Percentiles rank a stretch among this genome's conserved stretches.
Evolutionary conservation across 1,140 invertebrate genomes (phyloP).

Genomic region (Drosophila sproati): DNA sequence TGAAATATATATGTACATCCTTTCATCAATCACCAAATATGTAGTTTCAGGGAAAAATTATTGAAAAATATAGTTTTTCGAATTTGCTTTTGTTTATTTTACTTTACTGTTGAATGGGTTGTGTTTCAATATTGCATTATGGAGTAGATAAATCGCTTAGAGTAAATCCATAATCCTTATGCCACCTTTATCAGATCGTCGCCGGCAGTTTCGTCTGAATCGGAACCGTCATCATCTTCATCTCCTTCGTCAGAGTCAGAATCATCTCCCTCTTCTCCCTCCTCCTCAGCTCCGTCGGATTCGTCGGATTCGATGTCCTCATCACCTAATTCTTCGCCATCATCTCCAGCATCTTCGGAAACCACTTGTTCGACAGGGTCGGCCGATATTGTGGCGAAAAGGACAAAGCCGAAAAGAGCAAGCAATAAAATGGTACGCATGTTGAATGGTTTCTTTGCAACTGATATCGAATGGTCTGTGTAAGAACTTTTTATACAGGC

Average conservation of each 20-base stretch:
- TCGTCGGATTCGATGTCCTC: not conserved
- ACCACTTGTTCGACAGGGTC: not conserved
- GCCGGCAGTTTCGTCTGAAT: not conserved
- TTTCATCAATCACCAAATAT: not conserved
- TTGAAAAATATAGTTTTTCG: not conserved
- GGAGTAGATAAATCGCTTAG: not conserved
- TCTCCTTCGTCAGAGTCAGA: not conserved
- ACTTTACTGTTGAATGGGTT: slow-evolving; percentile 4
- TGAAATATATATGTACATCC: not conserved
- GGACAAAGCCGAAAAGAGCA: slow-evolving; percentile 63
- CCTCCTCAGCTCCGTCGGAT: not conserved
- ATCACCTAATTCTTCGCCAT: not conserved
- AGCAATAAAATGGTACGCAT: slow-evolving; percentile 60
- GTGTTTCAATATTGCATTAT: not conserved
- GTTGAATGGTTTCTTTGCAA: slow-evolving; percentile 36
- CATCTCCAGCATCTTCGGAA: not conserved
- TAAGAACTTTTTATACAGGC: slow-evolving; percentile 55
- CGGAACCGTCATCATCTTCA: not conserved
- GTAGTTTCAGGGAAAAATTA: not conserved
- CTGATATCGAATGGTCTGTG: slow-evolving; percentile 34
- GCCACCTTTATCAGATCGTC: too few relatives aligned
- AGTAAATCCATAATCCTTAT: not conserved
- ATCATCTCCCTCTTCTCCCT: not conserved
- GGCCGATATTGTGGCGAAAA: slow-evolving; percentile 47
- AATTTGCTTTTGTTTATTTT: slow-evolving; percentile 5